Evolutionary conservation across 2,797 vertebrate genomes (phyloP), one percentile per base, ranked within the genome.

Genomic region (Phrynocephalus guinanensis): DNA sequence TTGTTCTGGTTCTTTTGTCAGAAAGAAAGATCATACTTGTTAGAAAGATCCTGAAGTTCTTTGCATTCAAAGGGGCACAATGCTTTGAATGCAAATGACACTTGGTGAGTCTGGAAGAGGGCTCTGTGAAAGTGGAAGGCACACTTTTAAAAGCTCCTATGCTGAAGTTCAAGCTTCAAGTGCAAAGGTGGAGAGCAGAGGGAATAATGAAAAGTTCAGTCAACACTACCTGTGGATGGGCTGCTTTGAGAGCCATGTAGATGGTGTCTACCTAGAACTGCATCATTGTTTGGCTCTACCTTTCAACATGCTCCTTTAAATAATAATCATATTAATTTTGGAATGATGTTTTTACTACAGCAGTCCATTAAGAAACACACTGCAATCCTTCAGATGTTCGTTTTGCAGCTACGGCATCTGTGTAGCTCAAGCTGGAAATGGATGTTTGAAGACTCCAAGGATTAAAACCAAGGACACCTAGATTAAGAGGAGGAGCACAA

Each of bases 361-460:
- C 26, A 79, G 22, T 18, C 18, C 60, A 88, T 81, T 88, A 68
- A 75, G 44, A 68, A 68, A 26, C 8, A 10, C 60, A 71, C n/a
- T 85, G 48, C 30, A 50, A 81, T 11, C 38, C 48, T 68, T 79
- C 52, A 73, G 50, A 10, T 77, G 80, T 60, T 95, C 50, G 50
- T 66, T 86, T 88, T 86, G 86, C 84, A 93, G 86, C 8, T 81
- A 92, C 71, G 82, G 67, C 88, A 60, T 18, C 73, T 93, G 79
- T 82, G 92, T 60, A 87, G 92, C 86, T 86, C 82, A 95, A 93
- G 91, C 18, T 89, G 85, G 92, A 93, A 94, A 87, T 77, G 86
- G 87, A 90, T 70, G 56, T 86, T 78, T 70, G 86, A 85, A 86
- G 73, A 83, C 89, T 90, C 93, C 87, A 93, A 94, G 89, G 86